phyloP scores from a whole-genome alignment of 2,888 invertebrate genomes.

The Melipona beecheii region DNA sequence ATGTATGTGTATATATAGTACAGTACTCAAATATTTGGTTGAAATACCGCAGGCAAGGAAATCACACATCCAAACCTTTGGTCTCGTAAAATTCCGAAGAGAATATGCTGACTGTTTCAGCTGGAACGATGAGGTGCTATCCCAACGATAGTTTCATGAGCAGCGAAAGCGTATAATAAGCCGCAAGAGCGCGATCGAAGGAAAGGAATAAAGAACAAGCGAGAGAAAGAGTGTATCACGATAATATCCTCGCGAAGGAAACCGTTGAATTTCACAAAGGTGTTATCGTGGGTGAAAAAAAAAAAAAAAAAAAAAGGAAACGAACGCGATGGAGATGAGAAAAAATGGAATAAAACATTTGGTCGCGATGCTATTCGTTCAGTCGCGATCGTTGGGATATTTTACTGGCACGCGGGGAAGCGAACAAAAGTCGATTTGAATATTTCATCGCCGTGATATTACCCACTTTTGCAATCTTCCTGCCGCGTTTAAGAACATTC shows the following conservation, averaged over 20 bases:
- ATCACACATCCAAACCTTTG: not conserved
- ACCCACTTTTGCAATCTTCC: slow-evolving; percentile 14
- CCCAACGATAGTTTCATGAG: slow-evolving; percentile 73
- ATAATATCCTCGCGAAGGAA: slow-evolving; percentile 31
- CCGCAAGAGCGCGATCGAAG: slow-evolving; percentile 26
- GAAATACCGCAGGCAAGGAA: no score
- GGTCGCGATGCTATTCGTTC: slow-evolving; percentile 9
- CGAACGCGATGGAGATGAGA: not conserved
- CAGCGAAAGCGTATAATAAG: slow-evolving; percentile 53
- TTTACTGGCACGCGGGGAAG: slow-evolving; percentile 12
- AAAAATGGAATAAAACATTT: slow-evolving; percentile 21
- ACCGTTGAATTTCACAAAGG: slow-evolving; percentile 51
- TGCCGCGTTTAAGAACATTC: slow-evolving; percentile 25
- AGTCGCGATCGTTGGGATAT: slow-evolving; percentile 23
- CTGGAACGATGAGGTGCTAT: slow-evolving; percentile 67
- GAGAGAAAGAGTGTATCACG: slow-evolving; percentile 8
- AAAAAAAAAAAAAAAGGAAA: not conserved
- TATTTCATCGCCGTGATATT: slow-evolving; percentile 45
- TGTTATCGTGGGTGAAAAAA: slow-evolving; percentile 25
- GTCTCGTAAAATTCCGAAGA: slow-evolving; percentile 54
- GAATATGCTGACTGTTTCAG: slow-evolving; percentile 22
- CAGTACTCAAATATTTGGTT: no score
- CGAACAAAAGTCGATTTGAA: slow-evolving; percentile 20
- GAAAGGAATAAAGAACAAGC: slow-evolving; percentile 23
- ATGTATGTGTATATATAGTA: no score